phyloP scores from a whole-genome alignment of 2,797 vertebrate species.

The Melanotaenia parkinsoni region DNA sequence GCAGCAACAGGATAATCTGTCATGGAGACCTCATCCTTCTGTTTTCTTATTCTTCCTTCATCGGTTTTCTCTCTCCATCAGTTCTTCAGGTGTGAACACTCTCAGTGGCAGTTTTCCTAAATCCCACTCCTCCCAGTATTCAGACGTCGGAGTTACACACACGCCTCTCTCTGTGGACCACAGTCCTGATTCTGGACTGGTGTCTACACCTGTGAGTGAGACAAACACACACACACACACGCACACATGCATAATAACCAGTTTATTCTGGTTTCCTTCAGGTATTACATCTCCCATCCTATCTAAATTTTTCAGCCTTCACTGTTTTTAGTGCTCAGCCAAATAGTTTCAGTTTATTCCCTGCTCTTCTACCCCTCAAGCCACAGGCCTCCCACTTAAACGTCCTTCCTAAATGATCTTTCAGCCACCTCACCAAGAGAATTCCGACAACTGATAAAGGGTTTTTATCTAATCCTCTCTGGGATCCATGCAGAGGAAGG shows the following conservation, averaged over 20 bases:
- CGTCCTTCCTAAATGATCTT: constrained; percentile 17
- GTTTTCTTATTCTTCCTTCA: too few relatives aligned
- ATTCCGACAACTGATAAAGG: constrained; percentile 33
- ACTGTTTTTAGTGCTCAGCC: constrained; percentile 6
- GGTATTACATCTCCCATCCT: constrained; percentile 4
- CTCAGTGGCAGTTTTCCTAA: constrained; percentile 81
- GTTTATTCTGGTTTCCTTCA: neutral
- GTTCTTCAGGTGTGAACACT: constrained; percentile 89
- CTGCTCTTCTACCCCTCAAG: neutral
- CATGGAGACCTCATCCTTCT: neutral
- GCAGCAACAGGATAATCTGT: neutral
- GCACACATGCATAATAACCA: neutral
- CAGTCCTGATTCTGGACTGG: constrained; percentile 83
- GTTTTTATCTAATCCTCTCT: constrained; percentile 16
- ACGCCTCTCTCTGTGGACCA: constrained; percentile 71
- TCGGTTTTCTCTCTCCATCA: constrained; percentile 56
- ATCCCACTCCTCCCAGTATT: constrained; percentile 80
- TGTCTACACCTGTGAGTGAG: constrained; percentile 86
- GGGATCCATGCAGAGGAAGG: neutral
- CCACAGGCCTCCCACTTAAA: constrained; percentile 12
- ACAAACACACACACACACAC: neutral
- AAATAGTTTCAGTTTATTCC: constrained; percentile 26
- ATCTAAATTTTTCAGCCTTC: neutral
- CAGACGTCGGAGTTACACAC: constrained; percentile 71
- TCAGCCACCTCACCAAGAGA: constrained; percentile 29